Conservation (phyloP, 2,888 invertebrate genomes). For the Bhutanitis thaidina region DNA sequence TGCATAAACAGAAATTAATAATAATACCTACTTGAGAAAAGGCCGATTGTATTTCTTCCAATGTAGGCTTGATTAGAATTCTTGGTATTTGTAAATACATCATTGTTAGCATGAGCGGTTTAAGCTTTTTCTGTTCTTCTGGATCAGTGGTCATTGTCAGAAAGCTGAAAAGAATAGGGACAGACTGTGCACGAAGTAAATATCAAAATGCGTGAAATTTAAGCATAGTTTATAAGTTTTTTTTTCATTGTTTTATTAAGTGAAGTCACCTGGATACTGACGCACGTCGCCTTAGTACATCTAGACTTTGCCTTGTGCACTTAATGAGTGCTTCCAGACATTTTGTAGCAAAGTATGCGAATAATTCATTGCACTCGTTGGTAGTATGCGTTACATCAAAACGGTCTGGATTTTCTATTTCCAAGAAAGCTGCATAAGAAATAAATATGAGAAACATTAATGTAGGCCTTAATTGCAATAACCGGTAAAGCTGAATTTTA, state of each 20-base stretch:
- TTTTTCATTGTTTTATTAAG: no score
- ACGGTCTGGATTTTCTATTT: slow-evolving; percentile 80
- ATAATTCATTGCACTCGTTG: slow-evolving; percentile 89
- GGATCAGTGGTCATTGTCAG: slow-evolving; percentile 70
- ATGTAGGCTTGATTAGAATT: slow-evolving; percentile 79
- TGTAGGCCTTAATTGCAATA: no score
- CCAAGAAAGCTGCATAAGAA: slow-evolving; percentile 76
- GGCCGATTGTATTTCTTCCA: slow-evolving; percentile 86
- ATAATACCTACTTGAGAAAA: slow-evolving; percentile 76
- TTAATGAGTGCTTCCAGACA: slow-evolving; percentile 86
- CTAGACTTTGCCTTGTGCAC: slow-evolving; percentile 86
- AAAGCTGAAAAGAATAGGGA: slow-evolving; percentile 44
- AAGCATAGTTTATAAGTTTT: no score
- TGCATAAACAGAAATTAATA: background rate
- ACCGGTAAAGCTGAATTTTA: no score
- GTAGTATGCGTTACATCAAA: slow-evolving; percentile 81
- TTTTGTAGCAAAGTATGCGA: slow-evolving; percentile 88
- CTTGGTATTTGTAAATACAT: slow-evolving; percentile 84
- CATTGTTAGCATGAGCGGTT: slow-evolving; percentile 81
- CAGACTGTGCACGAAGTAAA: no score
- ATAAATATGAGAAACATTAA: background rate
- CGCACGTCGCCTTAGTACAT: slow-evolving; percentile 82
- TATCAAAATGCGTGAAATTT: no score
- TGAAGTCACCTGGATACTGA: slow-evolving; percentile 59
- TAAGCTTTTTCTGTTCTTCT: slow-evolving; percentile 66